Percentiles rank a stretch among this genome's conserved stretches.
These are phyloP conservation scores for Oryzias javanicus DNA, from an alignment of 2,113 vertebrate species.

Conservation along the genomic window DNA sequence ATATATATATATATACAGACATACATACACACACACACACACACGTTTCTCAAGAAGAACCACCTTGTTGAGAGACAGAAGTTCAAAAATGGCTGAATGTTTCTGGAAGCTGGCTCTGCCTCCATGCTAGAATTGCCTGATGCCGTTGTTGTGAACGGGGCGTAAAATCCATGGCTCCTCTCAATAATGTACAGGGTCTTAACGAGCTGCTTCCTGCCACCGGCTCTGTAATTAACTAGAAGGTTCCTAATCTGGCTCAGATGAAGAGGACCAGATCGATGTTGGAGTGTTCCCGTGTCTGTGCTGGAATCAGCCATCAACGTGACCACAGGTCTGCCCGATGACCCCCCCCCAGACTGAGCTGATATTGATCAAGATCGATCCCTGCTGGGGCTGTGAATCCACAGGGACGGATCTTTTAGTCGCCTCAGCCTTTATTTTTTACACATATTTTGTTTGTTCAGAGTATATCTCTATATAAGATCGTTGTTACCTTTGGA, in stretches of 20 bases:
- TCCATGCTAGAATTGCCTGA: too few relatives aligned
- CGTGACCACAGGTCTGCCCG: slow-evolving; percentile 30
- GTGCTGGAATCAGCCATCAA: slow-evolving; percentile 28
- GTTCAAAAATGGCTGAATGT: too few relatives aligned
- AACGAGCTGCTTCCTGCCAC: slow-evolving; percentile 35
- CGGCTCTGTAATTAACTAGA: slow-evolving; percentile 67
- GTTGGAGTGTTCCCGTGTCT: slow-evolving; percentile 40
- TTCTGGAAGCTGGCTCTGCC: too few relatives aligned
- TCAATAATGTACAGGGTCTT: slow-evolving; percentile 49
- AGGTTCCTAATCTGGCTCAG: slow-evolving; percentile 52
- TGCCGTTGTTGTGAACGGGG: too few relatives aligned
- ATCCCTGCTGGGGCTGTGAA: slow-evolving; percentile 20
- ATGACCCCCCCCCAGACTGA: slow-evolving; percentile 27
- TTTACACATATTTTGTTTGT: too few relatives aligned
- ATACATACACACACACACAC: too few relatives aligned
- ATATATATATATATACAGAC: too few relatives aligned
- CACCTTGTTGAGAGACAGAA: too few relatives aligned
- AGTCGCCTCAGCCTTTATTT: too few relatives aligned
- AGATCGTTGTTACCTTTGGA: too few relatives aligned
- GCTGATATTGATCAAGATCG: slow-evolving; percentile 34
- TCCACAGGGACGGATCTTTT: neutral
- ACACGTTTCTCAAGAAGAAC: too few relatives aligned
- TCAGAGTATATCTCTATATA: too few relatives aligned
- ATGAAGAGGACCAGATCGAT: slow-evolving; percentile 66
- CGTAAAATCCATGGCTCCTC: slow-evolving; percentile 17